These are phyloP conservation scores for Sipha flava DNA, from an alignment of 1,140 invertebrate genomes.

Conservation along the genomic window DNA sequence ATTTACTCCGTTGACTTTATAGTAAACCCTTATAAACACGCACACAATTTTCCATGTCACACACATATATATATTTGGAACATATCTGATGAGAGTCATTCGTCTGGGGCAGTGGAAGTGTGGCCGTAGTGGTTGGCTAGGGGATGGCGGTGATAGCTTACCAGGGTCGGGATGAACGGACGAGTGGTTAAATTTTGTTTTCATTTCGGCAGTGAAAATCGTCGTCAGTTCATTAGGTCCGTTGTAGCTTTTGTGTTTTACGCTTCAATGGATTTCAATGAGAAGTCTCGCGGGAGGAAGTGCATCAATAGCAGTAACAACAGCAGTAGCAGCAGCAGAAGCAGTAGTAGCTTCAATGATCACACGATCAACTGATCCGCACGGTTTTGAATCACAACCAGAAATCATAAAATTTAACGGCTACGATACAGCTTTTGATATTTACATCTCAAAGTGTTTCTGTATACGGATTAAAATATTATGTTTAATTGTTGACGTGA, in stretches of 20 bases:
- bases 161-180: no score
- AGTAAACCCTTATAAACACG: background rate
- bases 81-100: background rate
- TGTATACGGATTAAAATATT: background rate
- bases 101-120: no score
- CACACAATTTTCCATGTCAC: background rate
- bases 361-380: background rate
- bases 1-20: background rate
- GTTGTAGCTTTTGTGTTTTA: slow-evolving; percentile 1
- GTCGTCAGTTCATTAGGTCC: background rate
- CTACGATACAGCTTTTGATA: background rate
- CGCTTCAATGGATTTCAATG: background rate
- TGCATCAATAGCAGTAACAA: no score
- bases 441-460: background rate
- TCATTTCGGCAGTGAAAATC: background rate
- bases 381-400: background rate
- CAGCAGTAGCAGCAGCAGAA: no score
- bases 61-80: no score
- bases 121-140: no score
- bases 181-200: background rate
- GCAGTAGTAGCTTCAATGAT: no score
- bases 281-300: background rate
- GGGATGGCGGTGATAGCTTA: no score
- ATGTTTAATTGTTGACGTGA: background rate
- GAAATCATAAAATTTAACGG: slow-evolving; percentile 7